Evolutionary conservation across 1,140 invertebrate species (phyloP).

Genomic region (Teleogryllus occipitalis): DNA sequence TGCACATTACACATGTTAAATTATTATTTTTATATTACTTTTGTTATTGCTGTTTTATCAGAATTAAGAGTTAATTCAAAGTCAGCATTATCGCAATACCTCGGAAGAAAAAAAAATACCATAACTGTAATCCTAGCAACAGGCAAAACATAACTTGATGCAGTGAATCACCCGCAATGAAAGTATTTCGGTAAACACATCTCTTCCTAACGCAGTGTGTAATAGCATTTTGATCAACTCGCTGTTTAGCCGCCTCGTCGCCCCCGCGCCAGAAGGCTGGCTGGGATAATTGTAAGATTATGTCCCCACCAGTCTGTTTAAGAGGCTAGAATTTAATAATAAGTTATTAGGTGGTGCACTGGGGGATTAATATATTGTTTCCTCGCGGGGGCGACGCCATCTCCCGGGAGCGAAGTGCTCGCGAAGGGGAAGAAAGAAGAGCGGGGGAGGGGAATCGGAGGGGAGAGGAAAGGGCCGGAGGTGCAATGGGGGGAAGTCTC

Average conservation of each 20-base stretch:
- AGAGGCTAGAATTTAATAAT: conserved; percentile 2
- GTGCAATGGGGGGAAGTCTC: neutral
- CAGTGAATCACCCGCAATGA: too few species aligned
- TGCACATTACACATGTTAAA: too few species aligned
- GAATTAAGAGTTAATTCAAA: too few species aligned
- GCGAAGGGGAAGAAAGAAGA: neutral
- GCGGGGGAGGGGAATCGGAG: neutral
- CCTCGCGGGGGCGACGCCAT: neutral
- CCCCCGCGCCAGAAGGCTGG: neutral
- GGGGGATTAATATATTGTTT: neutral
- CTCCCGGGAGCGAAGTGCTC: neutral
- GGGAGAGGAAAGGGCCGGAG: neutral
- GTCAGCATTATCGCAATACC: too few species aligned
- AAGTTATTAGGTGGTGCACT: neutral
- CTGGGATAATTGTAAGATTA: neutral
- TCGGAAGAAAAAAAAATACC: too few species aligned
- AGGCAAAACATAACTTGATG: too few species aligned
- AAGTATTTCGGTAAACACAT: too few species aligned
- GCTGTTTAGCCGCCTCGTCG: neutral
- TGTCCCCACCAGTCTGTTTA: neutral
- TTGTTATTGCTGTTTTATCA: too few species aligned
- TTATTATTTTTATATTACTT: too few species aligned
- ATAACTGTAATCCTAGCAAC: too few species aligned
- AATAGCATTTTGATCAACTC: too few species aligned
- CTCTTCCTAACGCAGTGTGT: too few species aligned